A percentile compares a stretch with the other conserved stretches of the same genome.
Conservation (phyloP, 2,797 vertebrate species). For the Mus spretus region DNA sequence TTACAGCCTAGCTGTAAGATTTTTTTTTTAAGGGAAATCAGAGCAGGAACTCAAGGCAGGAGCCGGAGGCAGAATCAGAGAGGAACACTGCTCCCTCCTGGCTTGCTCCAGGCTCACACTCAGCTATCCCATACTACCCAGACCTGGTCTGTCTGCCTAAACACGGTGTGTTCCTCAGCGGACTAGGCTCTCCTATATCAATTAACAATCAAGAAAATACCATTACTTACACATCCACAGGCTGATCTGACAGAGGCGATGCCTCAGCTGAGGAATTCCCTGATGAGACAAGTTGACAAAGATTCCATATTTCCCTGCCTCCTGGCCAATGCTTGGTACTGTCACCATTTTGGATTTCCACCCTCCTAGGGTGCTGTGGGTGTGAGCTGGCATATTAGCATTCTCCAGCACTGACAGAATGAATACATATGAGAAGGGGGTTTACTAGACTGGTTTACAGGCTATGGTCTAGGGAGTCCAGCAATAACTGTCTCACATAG, state of each 20-base stretch:
- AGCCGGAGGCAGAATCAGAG: background rate
- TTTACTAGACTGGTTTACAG: background rate
- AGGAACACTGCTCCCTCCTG: background rate
- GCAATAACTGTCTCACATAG: background rate
- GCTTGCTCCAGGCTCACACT: background rate
- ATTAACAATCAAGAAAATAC: background rate
- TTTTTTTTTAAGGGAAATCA: background rate
- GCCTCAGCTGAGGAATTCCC: background rate
- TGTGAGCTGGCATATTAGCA: no score
- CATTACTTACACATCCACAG: background rate
- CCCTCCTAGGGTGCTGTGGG: background rate
- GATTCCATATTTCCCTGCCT: no score
- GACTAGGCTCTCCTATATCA: background rate
- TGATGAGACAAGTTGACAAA: background rate
- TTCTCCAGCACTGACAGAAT: background rate
- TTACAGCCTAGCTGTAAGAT: background rate
- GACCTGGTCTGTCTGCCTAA: background rate
- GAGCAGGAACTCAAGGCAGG: background rate
- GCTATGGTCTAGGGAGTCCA: no score
- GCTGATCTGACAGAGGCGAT: background rate
- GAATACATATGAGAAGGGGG: background rate
- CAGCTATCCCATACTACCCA: background rate
- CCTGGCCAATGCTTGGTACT: fast-evolving
- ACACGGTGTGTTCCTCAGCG: no score
- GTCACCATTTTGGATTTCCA: background rate